A percentile compares a stretch with the other conserved stretches of the same genome.
Evolutionary conservation across 2,797 vertebrate species (phyloP).

Genomic region (Pyrocephalus nanus): DNA sequence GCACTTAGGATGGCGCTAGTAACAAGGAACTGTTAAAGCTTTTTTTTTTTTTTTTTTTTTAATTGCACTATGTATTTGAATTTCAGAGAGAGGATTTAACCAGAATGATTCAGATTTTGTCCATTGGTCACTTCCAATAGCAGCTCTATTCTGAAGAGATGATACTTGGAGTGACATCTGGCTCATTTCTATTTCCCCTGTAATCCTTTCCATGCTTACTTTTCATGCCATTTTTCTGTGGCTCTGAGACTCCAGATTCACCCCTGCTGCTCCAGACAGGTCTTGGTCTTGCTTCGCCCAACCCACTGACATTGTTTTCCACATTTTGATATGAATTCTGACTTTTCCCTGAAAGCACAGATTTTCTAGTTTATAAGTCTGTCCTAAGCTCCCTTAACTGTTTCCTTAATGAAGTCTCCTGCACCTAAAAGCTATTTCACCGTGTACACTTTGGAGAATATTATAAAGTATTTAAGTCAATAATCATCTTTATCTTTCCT

Average conservation of each 20-base stretch:
- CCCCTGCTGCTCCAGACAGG: background rate
- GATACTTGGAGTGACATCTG: background rate
- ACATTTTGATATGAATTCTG: background rate
- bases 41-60: background rate
- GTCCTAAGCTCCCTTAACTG: background rate
- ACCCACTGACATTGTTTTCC: background rate
- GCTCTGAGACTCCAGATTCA: background rate
- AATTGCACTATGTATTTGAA: background rate
- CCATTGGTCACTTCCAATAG: background rate
- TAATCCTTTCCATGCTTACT: background rate
- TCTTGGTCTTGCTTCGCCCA: background rate
- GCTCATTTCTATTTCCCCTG: background rate
- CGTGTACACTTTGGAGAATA: background rate
- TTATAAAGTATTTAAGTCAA: background rate
- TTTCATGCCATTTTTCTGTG: background rate
- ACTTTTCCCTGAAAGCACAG: background rate
- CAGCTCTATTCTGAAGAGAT: background rate
- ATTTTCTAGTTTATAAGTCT: background rate
- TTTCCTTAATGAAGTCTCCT: background rate
- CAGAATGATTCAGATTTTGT: background rate
- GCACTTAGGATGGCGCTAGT: background rate
- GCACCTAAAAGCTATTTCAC: background rate
- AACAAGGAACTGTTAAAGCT: background rate
- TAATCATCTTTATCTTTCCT: background rate
- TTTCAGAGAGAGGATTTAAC: background rate